Conservation (phyloP, 2,797 vertebrate species). For the Tenualosa thibaudeaui region DNA sequence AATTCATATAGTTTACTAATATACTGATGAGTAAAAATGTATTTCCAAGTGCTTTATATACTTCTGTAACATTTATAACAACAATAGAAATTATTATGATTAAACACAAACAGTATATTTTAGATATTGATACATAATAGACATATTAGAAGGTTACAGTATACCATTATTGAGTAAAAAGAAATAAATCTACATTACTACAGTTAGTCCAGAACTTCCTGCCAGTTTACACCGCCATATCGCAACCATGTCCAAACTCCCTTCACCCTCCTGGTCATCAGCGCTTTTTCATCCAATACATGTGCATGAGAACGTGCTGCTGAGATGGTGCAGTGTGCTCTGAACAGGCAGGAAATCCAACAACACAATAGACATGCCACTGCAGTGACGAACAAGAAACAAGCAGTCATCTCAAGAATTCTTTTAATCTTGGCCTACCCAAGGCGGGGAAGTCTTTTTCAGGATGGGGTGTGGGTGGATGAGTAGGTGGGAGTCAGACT, state of each 20-base stretch:
- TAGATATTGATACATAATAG: neutral
- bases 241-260: neutral
- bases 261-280: neutral
- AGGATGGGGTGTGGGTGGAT: neutral
- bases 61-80: neutral
- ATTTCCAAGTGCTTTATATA: neutral
- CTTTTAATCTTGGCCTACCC: neutral
- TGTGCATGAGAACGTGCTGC: neutral
- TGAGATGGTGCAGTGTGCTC: neutral
- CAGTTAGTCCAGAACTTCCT: neutral
- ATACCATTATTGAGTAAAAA: neutral
- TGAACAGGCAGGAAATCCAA: neutral
- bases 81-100: neutral
- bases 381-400: slow-evolving; percentile 4
- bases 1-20: neutral
- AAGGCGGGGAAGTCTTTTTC: neutral
- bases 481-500: neutral
- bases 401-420: slow-evolving; percentile 7
- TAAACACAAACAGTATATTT: neutral
- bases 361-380: slow-evolving; percentile 10
- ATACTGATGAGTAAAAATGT: neutral
- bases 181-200: neutral
- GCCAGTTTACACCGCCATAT: neutral
- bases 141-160: neutral
- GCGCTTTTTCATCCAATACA: neutral